Evolutionary conservation across 2,113 vertebrate species (phyloP).

Genomic region (Ctenodactylus gundi): DNA sequence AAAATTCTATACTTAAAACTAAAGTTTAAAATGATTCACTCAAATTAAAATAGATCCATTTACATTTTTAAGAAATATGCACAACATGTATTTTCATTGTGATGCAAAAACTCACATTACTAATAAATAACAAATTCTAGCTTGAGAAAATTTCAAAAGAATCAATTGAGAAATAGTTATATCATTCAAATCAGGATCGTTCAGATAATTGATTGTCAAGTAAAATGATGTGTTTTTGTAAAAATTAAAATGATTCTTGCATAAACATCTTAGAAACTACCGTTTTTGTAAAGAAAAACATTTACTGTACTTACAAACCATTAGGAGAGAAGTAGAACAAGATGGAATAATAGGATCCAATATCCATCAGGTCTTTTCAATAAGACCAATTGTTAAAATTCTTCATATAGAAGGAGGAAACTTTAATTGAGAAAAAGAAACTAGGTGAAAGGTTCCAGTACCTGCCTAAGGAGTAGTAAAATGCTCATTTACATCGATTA

Average conservation of each 20-base stretch:
- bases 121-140: neutral
- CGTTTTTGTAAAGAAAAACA: neutral
- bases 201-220: too few species aligned
- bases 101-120: neutral
- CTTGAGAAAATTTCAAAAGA: neutral
- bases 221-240: too few species aligned
- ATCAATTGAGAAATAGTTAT: neutral
- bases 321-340: neutral
- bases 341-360: accelerated
- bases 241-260: neutral
- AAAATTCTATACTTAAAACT: neutral
- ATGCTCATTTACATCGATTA: neutral
- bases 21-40: neutral
- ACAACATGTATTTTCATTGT: neutral
- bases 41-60: neutral
- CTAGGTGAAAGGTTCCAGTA: neutral
- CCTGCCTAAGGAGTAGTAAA: neutral
- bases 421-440: neutral
- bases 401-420: neutral
- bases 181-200: neutral
- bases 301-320: neutral
- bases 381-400: neutral
- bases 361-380: neutral
- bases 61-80: neutral
- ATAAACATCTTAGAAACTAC: neutral